Percentiles rank a stretch among this genome's conserved stretches.
phyloP scores from a whole-genome alignment of 2,113 vertebrate species.

The Brachyhypopomus occidentalis region DNA sequence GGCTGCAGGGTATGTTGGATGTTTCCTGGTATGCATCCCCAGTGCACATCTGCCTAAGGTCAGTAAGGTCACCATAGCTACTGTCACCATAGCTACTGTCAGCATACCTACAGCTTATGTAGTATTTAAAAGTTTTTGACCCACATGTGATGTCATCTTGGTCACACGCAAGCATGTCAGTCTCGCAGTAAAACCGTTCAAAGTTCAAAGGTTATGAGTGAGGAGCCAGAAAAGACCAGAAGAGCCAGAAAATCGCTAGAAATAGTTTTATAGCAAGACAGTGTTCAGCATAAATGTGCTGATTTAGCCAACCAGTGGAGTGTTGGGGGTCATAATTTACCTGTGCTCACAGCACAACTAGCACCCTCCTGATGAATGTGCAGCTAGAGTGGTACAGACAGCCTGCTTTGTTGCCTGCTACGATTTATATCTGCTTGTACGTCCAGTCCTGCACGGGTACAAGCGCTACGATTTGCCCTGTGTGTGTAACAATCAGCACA shows the following conservation, averaged over 20 bases:
- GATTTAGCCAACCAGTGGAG: not conserved
- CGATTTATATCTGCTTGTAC: constrained; percentile 32
- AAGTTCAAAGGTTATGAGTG: too few species aligned
- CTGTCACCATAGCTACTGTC: not conserved
- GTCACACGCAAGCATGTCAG: too few species aligned
- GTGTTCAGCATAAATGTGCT: not conserved
- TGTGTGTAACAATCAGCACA: constrained; percentile 38
- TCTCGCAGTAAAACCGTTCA: too few species aligned
- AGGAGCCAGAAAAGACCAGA: not conserved
- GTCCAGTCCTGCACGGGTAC: constrained; percentile 45
- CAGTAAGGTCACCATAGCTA: not conserved
- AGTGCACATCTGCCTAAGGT: not conserved
- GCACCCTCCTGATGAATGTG: constrained; percentile 18
- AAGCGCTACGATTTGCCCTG: constrained; percentile 37
- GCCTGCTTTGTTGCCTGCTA: constrained; percentile 24
- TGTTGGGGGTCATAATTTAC: not conserved
- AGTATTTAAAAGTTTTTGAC: too few species aligned
- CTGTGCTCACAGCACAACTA: not conserved
- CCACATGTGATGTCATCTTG: too few species aligned
- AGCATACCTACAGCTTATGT: too few species aligned
- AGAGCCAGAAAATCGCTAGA: not conserved
- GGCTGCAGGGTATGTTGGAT: not conserved
- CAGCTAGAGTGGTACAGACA: not conserved
- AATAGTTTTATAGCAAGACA: not conserved
- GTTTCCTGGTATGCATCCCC: not conserved